A percentile compares a stretch with the other conserved stretches of the same genome.
Conservation (phyloP, 2,113 vertebrate species). For the Rhegmatorhina hoffmannsi region DNA sequence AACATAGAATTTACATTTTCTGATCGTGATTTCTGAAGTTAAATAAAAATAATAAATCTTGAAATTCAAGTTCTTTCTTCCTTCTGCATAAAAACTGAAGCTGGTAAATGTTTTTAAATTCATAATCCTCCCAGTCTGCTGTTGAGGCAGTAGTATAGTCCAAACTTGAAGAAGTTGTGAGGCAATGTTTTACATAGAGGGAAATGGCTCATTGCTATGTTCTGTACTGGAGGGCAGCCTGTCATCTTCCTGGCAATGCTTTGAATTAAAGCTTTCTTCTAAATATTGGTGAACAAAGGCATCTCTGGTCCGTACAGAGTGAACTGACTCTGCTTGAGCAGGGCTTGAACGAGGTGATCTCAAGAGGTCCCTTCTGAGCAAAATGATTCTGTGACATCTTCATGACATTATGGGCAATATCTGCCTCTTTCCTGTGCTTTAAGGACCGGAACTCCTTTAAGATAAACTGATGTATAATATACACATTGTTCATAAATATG, state of each 20-base stretch:
- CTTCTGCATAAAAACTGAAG: background rate
- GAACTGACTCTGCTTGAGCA: background rate
- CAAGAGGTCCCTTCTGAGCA: background rate
- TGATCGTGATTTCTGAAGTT: background rate
- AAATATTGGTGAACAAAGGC: background rate
- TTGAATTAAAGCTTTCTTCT: background rate
- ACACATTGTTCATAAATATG: fast-evolving
- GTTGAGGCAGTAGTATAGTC: background rate
- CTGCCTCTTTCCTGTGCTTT: background rate
- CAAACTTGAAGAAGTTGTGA: background rate
- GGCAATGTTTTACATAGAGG: background rate
- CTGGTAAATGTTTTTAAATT: background rate
- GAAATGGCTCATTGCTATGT: background rate
- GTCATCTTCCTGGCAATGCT: background rate
- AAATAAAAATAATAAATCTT: background rate
- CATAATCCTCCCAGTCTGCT: background rate
- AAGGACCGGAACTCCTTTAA: background rate
- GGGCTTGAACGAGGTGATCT: background rate
- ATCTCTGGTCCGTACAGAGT: background rate
- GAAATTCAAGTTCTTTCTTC: background rate
- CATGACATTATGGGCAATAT: background rate
- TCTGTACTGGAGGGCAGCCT: background rate
- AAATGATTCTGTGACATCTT: background rate
- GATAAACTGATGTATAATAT: background rate
- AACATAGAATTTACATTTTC: background rate